phyloP scores from a whole-genome alignment of 2,797 vertebrate species.

The Xenentodon cancila region DNA sequence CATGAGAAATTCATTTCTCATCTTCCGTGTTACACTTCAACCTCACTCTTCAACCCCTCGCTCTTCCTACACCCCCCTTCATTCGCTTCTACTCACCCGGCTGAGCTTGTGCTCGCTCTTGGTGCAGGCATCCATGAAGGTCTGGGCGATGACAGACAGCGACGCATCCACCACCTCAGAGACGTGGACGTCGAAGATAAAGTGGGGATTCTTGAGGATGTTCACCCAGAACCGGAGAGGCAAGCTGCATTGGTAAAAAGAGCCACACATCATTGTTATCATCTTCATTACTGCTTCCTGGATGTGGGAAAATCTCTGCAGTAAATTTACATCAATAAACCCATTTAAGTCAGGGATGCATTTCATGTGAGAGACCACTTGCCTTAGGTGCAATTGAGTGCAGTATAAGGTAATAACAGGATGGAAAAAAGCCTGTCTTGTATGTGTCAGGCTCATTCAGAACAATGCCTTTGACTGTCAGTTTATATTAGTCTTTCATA shows the following conservation, averaged over 20 bases:
- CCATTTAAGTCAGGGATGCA: conserved; percentile 33
- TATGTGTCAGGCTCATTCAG: conserved; percentile 51
- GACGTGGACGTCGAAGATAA: conserved; percentile 97
- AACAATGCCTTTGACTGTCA: conserved; percentile 46
- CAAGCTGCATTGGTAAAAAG: conserved; percentile 80
- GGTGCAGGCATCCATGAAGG: conserved; percentile 99
- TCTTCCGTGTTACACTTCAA: conserved; percentile 16
- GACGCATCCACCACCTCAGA: conserved; percentile 97
- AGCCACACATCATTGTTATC: conserved; percentile 7
- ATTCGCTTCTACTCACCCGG: conserved; percentile 83
- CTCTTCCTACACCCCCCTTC: neutral
- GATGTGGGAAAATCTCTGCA: conserved; percentile 30
- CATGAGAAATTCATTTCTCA: conserved; percentile 7
- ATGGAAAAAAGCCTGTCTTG: conserved; percentile 44
- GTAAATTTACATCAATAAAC: conserved; percentile 30
- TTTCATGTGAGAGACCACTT: conserved; percentile 50
- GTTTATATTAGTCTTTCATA: conserved; percentile 46
- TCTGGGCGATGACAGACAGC: conserved; percentile 98
- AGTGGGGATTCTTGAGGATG: conserved; percentile 98
- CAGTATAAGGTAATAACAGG: conserved; percentile 53
- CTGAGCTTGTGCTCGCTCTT: conserved; percentile 99
- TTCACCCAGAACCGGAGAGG: conserved; percentile 98
- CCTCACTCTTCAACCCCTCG: neutral
- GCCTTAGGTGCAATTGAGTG: conserved; percentile 52
- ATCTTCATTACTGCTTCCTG: conserved; percentile 19